Evolutionary conservation across 2,888 invertebrate species (phyloP), one percentile per base, ranked within the genome.

Genomic region (Rapana venosa): DNA sequence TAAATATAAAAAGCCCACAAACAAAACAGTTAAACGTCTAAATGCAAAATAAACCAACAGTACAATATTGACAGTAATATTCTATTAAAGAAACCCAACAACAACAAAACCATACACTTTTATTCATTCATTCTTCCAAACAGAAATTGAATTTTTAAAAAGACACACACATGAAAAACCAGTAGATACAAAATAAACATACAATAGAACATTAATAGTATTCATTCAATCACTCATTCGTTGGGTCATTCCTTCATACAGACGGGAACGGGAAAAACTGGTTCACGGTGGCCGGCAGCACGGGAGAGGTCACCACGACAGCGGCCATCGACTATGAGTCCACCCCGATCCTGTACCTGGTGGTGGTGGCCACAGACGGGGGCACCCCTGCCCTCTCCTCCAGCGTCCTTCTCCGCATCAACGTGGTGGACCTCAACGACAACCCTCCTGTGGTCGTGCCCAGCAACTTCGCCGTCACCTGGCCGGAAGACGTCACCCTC

Each of bases 391-490:
- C 92, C 22, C 88, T 92, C 32, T 93, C 93, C 5, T 91, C 94
- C 66, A 88, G 83, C 66, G 87, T 83, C n/a, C 86, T 88, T 13
- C 93, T 94, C 4, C 92, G 92, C 17, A 93, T 95, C 58, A 92
- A 89, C 20, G 90, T 95, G 35, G 90, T 88, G 32, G 95, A 95
- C 88, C 91, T 92, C 20, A 95, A 95, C 89, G 95, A 95, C 91
- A 94, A 95, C 85, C 77, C 91, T 13, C 95, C 95, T 11, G 89
- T 91, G 22, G 94, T 94, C 88, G 90, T 87, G 26, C 92, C 92
- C 11, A 47, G 30, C 30, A 85, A 90, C 70, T 91, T 93, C 81
- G 91, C 93, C 17, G 90, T 93, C 22, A 91, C 89, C 13, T 77
- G 94, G 5, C 22, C 86, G 11, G 94, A 95, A 90, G 88, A 93